A percentile compares a stretch with the other conserved stretches of the same genome.
Conservation (phyloP, 2,113 vertebrate genomes). For the Rhinichthys klamathensis region DNA sequence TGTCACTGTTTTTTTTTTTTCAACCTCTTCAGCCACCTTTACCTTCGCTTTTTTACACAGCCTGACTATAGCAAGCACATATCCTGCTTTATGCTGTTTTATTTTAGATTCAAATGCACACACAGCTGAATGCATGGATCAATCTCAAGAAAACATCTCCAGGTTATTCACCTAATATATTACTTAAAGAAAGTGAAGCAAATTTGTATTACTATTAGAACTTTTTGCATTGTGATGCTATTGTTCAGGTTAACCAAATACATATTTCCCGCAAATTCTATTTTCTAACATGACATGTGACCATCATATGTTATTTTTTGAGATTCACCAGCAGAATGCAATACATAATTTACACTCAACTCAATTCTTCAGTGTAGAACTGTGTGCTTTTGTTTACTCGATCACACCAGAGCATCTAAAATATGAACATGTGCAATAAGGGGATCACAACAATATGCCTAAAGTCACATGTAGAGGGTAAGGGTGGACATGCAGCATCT, state of each 20-base stretch:
- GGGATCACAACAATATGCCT: neutral
- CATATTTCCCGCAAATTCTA: too few relatives aligned
- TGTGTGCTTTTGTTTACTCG: neutral
- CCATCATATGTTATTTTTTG: neutral
- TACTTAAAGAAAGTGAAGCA: neutral
- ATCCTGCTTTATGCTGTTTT: neutral
- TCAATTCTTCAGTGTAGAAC: neutral
- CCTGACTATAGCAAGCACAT: conserved; percentile 23
- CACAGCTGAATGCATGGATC: neutral
- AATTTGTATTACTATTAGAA: neutral
- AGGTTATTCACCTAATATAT: too few relatives aligned
- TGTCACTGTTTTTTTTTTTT: conserved; percentile 54
- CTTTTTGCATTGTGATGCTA: too few relatives aligned
- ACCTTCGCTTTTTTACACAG: conserved; percentile 33
- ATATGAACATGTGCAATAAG: neutral
- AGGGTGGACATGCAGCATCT: neutral
- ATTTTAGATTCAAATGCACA: neutral
- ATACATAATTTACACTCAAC: conserved; percentile 14
- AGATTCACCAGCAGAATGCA: neutral
- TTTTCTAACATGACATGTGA: neutral
- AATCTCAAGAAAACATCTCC: neutral
- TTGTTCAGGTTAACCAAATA: too few relatives aligned
- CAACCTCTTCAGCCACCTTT: conserved; percentile 3
- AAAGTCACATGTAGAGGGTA: neutral
- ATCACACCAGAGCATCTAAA: neutral